These are phyloP conservation scores for Chymomyza fuscimana DNA, from an alignment of 2,888 invertebrate species.

Conservation along the genomic window DNA sequence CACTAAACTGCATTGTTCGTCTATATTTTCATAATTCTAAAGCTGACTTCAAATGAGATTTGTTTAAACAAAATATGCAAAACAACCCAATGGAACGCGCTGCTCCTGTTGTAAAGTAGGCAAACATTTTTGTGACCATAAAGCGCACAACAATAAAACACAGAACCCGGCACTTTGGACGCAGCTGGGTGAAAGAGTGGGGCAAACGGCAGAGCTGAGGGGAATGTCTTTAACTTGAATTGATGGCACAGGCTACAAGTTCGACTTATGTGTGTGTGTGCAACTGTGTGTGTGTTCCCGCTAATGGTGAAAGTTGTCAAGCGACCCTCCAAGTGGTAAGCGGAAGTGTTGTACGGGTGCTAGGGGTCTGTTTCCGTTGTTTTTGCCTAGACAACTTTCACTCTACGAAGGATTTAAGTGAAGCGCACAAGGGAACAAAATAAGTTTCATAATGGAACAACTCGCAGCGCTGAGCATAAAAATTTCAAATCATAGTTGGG, in stretches of 20 bases:
- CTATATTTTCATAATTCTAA: constrained; percentile 65
- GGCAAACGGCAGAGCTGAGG: background rate
- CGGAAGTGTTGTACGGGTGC: constrained; percentile 20
- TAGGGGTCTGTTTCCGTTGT: constrained; percentile 53
- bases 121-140: constrained; percentile 66
- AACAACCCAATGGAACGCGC: constrained; percentile 51
- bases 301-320: constrained; percentile 74
- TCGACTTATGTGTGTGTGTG: constrained; percentile 61
- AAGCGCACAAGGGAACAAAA: constrained; percentile 45
- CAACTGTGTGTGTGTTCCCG: constrained; percentile 38
- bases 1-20: constrained; percentile 13
- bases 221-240: constrained; percentile 67
- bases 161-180: constrained; percentile 38
- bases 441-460: constrained; percentile 5
- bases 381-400: constrained; percentile 64
- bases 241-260: constrained; percentile 73
- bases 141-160: constrained; percentile 73
- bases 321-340: constrained; percentile 42
- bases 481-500: background rate
- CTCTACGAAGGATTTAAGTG: constrained; percentile 30
- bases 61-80: constrained; percentile 65
- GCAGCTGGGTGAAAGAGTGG: background rate
- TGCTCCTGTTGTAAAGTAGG: constrained; percentile 59
- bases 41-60: constrained; percentile 53
- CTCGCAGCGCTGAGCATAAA: background rate